These are phyloP conservation scores for Carterocephalus palaemon DNA, from an alignment of 2,888 invertebrate species.

Conservation along the genomic window DNA sequence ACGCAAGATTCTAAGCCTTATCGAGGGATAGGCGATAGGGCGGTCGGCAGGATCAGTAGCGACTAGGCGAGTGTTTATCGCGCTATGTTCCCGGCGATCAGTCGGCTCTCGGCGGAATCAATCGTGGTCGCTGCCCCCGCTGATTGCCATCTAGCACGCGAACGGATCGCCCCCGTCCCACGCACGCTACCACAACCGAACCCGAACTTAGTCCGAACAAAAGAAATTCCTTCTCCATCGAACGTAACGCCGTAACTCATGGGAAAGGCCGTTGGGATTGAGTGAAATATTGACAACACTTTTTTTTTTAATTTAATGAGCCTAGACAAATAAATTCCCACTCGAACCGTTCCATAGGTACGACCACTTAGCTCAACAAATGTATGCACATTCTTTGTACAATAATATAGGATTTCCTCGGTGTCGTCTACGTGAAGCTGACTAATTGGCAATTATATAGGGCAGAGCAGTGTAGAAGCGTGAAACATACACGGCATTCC, in stretches of 20 bases:
- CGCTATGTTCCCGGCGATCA: slow-evolving; percentile 30
- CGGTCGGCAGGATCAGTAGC: too few relatives aligned
- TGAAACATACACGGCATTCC: slow-evolving; percentile 25
- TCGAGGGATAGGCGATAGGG: slow-evolving; percentile 17
- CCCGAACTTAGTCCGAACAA: slow-evolving; percentile 41
- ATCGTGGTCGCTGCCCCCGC: slow-evolving; percentile 67
- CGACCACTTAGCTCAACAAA: slow-evolving; percentile 6
- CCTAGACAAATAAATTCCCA: slow-evolving; percentile 10
- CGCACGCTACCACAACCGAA: slow-evolving; percentile 45
- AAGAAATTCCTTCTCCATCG: slow-evolving; percentile 52
- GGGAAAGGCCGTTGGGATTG: slow-evolving; percentile 34
- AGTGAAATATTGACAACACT: slow-evolving; percentile 35
- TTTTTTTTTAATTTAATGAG: slow-evolving; percentile 29
- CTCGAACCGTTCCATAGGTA: slow-evolving; percentile 6
- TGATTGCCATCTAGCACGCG: slow-evolving; percentile 72
- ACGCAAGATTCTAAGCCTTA: slow-evolving; percentile 18
- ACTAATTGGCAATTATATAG: slow-evolving; percentile 26
- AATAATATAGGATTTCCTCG: slow-evolving; percentile 22
- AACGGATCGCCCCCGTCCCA: slow-evolving; percentile 68
- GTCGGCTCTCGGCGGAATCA: slow-evolving; percentile 56
- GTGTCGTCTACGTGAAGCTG: slow-evolving; percentile 26
- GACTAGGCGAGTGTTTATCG: slow-evolving; percentile 23
- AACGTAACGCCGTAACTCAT: slow-evolving; percentile 47
- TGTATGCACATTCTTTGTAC: slow-evolving; percentile 22
- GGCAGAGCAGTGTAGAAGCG: slow-evolving; percentile 23